Conservation (phyloP, 2,113 vertebrate species). For the Asarcornis scutulata region DNA sequence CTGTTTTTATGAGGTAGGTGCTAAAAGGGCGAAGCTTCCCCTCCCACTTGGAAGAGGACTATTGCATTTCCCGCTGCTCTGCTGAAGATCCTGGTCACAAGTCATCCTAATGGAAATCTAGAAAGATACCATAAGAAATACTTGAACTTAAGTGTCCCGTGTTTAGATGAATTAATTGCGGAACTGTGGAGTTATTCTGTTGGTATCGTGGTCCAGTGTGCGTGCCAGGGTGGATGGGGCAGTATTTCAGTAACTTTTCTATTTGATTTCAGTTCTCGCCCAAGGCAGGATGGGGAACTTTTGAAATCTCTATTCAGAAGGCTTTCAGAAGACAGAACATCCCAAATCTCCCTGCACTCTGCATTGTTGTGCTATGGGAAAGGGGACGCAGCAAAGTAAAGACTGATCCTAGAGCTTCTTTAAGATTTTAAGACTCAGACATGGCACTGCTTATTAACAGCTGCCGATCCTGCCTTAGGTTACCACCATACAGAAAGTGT, state of each 20-base stretch:
- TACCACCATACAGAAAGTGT: fast-evolving
- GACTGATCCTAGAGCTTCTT: background rate
- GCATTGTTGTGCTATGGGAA: background rate
- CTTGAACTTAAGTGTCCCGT: fast-evolving
- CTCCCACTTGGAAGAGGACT: fast-evolving
- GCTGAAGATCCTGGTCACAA: background rate
- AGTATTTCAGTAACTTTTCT: background rate
- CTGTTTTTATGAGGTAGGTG: no score
- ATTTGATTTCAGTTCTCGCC: background rate
- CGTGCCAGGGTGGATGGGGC: background rate
- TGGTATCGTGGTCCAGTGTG: background rate
- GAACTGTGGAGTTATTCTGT: background rate
- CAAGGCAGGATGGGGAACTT: background rate
- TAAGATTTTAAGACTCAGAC: background rate
- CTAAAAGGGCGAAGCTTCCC: fast-evolving
- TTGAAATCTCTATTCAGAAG: background rate
- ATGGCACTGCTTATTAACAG: fast-evolving
- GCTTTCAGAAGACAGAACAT: background rate
- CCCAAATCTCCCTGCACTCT: background rate
- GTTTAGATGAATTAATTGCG: background rate
- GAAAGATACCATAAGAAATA: fast-evolving
- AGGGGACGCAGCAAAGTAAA: background rate
- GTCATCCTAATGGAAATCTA: background rate
- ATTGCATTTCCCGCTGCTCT: fast-evolving
- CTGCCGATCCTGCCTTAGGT: background rate